Conservation (phyloP, 1,140 invertebrate species). For the Plodia interpunctella region DNA sequence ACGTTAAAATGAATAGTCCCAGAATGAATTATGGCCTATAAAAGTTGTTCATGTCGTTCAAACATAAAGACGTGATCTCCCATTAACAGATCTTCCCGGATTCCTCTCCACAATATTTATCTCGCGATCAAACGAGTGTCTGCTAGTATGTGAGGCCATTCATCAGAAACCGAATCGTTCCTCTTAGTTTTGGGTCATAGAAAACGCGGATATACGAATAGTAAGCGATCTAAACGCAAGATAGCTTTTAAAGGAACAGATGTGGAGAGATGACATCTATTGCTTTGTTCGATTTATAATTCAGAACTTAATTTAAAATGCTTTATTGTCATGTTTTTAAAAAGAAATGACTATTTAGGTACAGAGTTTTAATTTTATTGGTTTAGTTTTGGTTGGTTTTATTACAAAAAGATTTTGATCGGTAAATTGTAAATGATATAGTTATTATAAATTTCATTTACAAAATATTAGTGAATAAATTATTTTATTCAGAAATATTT, state of each 20-base stretch:
- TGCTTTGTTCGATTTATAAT: background rate
- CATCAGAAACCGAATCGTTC: conserved; percentile 48
- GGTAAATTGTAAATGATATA: too few relatives aligned
- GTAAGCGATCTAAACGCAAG: background rate
- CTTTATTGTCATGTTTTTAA: background rate
- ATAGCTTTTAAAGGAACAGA: background rate
- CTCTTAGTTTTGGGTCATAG: conserved; percentile 43
- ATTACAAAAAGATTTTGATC: too few relatives aligned
- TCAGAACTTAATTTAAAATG: background rate
- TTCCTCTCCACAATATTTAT: conserved; percentile 60
- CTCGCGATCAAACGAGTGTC: conserved; percentile 57
- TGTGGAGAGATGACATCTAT: background rate
- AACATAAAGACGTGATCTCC: conserved; percentile 30
- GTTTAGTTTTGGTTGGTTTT: too few relatives aligned
- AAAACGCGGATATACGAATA: conserved; percentile 38
- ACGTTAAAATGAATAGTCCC: conserved; percentile 4
- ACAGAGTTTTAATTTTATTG: too few relatives aligned
- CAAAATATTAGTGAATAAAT: too few relatives aligned
- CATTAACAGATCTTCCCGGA: conserved; percentile 54
- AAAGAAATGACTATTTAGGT: too few relatives aligned
- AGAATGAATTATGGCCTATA: background rate
- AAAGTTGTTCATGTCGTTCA: conserved; percentile 6
- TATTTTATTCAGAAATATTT: too few relatives aligned
- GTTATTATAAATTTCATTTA: too few relatives aligned
- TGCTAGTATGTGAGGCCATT: conserved; percentile 32